phyloP scores from a whole-genome alignment of 2,797 vertebrate species.

The Neopelma chrysocephalum region DNA sequence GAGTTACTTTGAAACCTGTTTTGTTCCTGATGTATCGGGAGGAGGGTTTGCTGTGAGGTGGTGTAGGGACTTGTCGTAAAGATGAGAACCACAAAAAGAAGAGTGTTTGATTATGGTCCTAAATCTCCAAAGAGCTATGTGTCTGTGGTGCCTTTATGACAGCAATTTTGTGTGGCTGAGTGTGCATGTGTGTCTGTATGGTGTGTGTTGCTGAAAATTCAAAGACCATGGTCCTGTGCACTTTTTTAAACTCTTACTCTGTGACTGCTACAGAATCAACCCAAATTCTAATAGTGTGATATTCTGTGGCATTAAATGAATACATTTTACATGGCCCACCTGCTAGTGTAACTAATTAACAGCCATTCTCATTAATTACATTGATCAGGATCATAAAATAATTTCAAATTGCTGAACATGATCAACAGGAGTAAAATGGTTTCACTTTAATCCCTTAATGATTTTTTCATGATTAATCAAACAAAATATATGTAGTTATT shows the following conservation, averaged over 20 bases:
- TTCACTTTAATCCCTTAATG: slow-evolving; percentile 78
- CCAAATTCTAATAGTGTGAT: slow-evolving; percentile 12
- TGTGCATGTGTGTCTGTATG: not conserved
- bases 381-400: slow-evolving; percentile 82
- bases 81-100: not conserved
- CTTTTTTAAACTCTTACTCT: not conserved
- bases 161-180: not conserved
- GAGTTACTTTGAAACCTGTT: not conserved
- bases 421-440: slow-evolving; percentile 77
- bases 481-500: slow-evolving; percentile 74
- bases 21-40: not conserved
- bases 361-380: slow-evolving; percentile 80
- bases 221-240: not conserved
- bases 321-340: slow-evolving; percentile 71
- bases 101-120: not conserved
- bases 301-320: slow-evolving; percentile 62
- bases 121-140: not conserved
- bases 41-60: not conserved
- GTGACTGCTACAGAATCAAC: slow-evolving; percentile 7
- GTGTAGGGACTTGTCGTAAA: not conserved
- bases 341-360: slow-evolving; percentile 82
- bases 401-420: slow-evolving; percentile 75
- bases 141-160: not conserved
- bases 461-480: slow-evolving; percentile 80
- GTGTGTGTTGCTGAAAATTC: not conserved